Evolutionary conservation across 2,797 vertebrate genomes (phyloP).

Genomic region (Threskiornis aethiopicus): DNA sequence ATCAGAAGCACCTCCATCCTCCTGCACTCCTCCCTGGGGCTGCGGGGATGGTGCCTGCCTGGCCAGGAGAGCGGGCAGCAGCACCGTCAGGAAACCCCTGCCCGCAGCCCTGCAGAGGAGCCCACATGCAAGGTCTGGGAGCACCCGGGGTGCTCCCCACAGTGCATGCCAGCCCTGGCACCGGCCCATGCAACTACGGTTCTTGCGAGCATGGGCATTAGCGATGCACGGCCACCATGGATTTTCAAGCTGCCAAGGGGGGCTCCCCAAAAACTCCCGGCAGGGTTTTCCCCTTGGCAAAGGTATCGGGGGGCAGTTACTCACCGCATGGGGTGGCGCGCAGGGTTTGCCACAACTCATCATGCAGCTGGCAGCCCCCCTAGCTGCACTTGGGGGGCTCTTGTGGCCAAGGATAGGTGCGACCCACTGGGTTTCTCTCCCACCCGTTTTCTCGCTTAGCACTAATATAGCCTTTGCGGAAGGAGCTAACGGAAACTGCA

Average conservation of each 20-base stretch:
- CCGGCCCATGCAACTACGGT: fast-evolving
- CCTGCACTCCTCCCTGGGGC: neutral
- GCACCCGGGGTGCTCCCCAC: fast-evolving
- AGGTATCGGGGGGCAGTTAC: conserved; percentile 19
- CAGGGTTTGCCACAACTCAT: conserved; percentile 53
- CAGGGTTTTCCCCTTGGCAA: fast-evolving
- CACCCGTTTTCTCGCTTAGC: conserved; percentile 6
- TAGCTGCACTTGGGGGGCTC: neutral
- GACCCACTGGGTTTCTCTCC: neutral
- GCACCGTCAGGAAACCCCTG: neutral
- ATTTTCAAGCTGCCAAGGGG: neutral
- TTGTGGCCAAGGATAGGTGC: neutral
- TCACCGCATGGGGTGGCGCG: conserved; percentile 62
- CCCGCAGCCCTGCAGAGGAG: neutral
- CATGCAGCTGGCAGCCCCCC: neutral
- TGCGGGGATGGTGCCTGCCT: neutral
- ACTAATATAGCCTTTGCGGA: conserved; percentile 79
- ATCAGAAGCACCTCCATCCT: neutral
- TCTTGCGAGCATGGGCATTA: fast-evolving
- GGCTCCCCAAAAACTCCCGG: fast-evolving
- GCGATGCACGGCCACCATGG: fast-evolving
- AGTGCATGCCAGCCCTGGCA: fast-evolving
- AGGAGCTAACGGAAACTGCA: conserved; percentile 80
- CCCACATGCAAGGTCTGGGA: neutral
- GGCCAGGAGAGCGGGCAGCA: neutral